Conservation (phyloP, 2,113 vertebrate species). For the Cyphomyrus discorhynchus region DNA sequence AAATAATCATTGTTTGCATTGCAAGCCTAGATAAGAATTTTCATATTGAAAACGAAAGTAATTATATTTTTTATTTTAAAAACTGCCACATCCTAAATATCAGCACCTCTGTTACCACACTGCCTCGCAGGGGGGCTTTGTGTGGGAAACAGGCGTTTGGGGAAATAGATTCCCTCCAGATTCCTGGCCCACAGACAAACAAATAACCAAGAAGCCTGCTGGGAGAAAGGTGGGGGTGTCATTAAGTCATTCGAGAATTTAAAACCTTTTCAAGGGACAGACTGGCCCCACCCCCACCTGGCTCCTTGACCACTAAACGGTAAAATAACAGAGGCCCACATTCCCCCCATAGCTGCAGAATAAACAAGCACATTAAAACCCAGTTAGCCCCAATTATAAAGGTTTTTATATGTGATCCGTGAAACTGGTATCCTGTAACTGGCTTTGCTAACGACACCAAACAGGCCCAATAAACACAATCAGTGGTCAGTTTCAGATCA, state of each 20-base stretch:
- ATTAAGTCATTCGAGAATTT: constrained; percentile 66
- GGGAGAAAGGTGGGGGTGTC: constrained; percentile 32
- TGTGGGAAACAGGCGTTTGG: constrained; percentile 18
- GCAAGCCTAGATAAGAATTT: background rate
- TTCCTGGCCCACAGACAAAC: constrained; percentile 50
- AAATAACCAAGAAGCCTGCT: constrained; percentile 48
- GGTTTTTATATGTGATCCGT: background rate
- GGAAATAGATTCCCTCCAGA: constrained; percentile 36
- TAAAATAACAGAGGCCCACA: constrained; percentile 50
- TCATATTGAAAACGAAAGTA: background rate
- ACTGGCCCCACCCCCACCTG: constrained; percentile 26
- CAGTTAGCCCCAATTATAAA: constrained; percentile 9
- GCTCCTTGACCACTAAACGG: constrained; percentile 27
- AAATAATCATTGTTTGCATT: background rate
- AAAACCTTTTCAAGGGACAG: constrained; percentile 43
- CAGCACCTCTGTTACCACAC: background rate
- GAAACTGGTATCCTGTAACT: constrained; percentile 5
- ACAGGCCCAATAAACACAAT: background rate
- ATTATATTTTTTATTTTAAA: background rate
- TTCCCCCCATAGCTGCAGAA: constrained; percentile 41
- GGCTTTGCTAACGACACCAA: background rate
- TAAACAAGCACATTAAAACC: constrained; percentile 8
- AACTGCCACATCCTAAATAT: background rate
- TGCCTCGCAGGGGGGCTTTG: background rate
- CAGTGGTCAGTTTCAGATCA: background rate